Conservation (phyloP, 2,797 vertebrate genomes). For the Anguilla obscura region DNA sequence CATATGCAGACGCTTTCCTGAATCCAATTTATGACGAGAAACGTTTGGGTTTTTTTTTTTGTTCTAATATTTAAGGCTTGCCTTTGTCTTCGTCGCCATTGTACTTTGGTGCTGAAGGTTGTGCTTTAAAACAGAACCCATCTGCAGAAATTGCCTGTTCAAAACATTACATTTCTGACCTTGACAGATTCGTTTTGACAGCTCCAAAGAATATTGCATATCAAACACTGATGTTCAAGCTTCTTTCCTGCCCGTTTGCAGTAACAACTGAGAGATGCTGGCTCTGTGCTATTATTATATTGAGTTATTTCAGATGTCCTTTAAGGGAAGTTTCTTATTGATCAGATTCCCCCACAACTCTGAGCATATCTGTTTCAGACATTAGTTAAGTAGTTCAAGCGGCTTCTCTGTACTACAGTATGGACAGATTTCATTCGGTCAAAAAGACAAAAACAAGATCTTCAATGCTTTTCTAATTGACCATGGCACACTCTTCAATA, state of each 20-base stretch:
- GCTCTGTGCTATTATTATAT: neutral
- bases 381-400: neutral
- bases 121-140: neutral
- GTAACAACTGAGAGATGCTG: neutral
- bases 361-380: neutral
- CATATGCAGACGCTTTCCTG: neutral
- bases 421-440: neutral
- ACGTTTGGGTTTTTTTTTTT: neutral
- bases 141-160: neutral
- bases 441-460: neutral
- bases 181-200: conserved; percentile 12
- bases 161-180: neutral
- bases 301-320: conserved; percentile 1
- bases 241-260: neutral
- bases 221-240: neutral
- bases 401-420: neutral
- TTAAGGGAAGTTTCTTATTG: neutral
- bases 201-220: neutral
- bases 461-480: neutral
- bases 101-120: neutral
- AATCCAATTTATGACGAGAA: neutral
- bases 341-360: neutral
- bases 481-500: neutral
- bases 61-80: neutral
- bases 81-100: neutral